Percentiles rank a stretch among this genome's conserved stretches.
These are phyloP conservation scores for Oreochromis tanganicae DNA, from an alignment of 2,113 vertebrate species.

Conservation along the genomic window DNA sequence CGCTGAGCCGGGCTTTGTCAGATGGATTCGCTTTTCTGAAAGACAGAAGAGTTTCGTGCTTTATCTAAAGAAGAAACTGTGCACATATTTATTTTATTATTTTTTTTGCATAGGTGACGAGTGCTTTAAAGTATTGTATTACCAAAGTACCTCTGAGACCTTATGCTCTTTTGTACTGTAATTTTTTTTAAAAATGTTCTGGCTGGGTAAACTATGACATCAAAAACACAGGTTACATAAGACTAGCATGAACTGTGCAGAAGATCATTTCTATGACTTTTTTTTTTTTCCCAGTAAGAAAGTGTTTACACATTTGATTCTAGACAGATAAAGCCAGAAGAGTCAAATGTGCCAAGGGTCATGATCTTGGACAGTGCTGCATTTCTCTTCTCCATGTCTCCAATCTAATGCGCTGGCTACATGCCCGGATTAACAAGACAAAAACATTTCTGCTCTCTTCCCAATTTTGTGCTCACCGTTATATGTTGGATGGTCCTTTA, in stretches of 20 bases:
- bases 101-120: neutral
- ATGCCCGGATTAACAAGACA: conserved; percentile 47
- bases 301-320: conserved; percentile 30
- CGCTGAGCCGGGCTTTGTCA: neutral
- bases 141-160: neutral
- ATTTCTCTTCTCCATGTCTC: conserved; percentile 51
- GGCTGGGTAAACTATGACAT: neutral
- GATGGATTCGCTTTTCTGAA: neutral
- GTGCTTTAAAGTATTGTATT: neutral
- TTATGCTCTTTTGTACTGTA: neutral
- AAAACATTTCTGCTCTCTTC: conserved; percentile 40
- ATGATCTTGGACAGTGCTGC: conserved; percentile 32
- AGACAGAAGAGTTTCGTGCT: neutral
- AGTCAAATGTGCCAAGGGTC: conserved; percentile 22
- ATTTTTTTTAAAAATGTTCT: neutral
- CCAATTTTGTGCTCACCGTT: neutral
- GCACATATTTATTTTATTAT: neutral
- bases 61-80: neutral
- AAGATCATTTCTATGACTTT: neutral
- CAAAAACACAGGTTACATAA: neutral
- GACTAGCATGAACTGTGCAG: neutral
- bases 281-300: neutral
- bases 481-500: neutral
- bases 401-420: conserved; percentile 50
- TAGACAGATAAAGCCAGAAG: conserved; percentile 15